phyloP scores from a whole-genome alignment of 2,797 vertebrate genomes.

The Sebastes hubbsi region DNA sequence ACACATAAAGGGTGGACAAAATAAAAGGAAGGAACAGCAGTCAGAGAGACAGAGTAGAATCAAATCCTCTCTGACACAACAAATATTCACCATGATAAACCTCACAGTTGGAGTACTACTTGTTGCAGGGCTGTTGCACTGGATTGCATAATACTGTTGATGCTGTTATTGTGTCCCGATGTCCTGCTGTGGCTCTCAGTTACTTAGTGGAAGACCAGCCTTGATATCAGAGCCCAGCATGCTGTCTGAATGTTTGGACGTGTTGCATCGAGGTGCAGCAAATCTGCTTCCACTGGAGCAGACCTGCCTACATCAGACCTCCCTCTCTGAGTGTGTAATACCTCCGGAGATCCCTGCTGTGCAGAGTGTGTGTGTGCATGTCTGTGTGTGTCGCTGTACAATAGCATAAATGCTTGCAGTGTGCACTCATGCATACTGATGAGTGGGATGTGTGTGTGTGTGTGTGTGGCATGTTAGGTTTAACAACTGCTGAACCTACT shows the following conservation, averaged over 20 bases:
- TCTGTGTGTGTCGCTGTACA: neutral
- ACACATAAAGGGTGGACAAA: neutral
- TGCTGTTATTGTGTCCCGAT: neutral
- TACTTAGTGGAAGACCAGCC: neutral
- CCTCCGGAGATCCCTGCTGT: slow-evolving; percentile 37
- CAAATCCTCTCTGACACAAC: neutral
- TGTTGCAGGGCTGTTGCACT: slow-evolving; percentile 27
- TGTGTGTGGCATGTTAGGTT: neutral
- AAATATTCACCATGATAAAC: neutral
- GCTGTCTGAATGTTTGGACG: slow-evolving; percentile 38
- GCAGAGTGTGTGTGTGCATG: neutral
- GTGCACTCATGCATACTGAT: slow-evolving; percentile 24
- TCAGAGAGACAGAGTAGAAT: neutral
- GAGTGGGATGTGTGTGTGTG: neutral
- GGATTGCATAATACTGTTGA: slow-evolving; percentile 35
- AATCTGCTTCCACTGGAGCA: slow-evolving; percentile 30
- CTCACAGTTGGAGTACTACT: slow-evolving; percentile 8
- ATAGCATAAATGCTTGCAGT: slow-evolving; percentile 1
- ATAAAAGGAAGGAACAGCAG: neutral
- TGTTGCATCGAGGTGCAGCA: slow-evolving; percentile 15
- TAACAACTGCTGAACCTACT: neutral
- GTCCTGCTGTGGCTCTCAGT: slow-evolving; percentile 10
- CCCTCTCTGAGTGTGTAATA: slow-evolving; percentile 29
- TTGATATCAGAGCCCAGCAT: slow-evolving; percentile 27
- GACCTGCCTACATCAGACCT: slow-evolving; percentile 26